Percentiles rank a stretch among this genome's conserved stretches.
Evolutionary conservation across 2,797 vertebrate genomes (phyloP).

Genomic region (Heteromormyrus szaboi): DNA sequence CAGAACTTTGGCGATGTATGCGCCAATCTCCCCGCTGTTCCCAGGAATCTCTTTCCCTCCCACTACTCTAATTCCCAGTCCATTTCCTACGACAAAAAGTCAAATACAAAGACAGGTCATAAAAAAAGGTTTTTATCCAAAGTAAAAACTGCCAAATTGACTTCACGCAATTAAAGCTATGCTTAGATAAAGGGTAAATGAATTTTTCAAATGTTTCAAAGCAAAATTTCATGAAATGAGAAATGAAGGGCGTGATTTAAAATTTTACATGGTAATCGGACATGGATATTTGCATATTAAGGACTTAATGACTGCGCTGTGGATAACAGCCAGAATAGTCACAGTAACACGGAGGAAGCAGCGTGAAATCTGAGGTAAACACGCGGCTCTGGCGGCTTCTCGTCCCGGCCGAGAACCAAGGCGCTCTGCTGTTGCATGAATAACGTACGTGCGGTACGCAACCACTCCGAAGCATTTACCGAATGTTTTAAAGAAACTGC

Average conservation of each 20-base stretch:
- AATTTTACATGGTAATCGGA: slow-evolving; percentile 40
- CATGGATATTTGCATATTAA: slow-evolving; percentile 50
- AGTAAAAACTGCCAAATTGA: not conserved
- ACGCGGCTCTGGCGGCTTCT: not conserved
- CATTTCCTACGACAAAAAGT: slow-evolving; percentile 58
- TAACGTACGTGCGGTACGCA: not conserved
- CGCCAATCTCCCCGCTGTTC: slow-evolving; percentile 83
- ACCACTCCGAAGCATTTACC: not conserved
- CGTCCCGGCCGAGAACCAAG: not conserved
- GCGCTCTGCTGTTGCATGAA: no score
- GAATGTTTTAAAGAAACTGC: not conserved
- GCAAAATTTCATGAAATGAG: slow-evolving; percentile 3
- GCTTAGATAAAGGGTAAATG: not conserved
- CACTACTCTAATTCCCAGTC: slow-evolving; percentile 85
- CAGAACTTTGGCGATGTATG: slow-evolving; percentile 92
- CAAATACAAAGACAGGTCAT: not conserved
- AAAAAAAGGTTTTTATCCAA: not conserved
- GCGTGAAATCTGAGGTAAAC: not conserved
- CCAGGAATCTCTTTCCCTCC: slow-evolving; percentile 96
- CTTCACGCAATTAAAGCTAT: not conserved
- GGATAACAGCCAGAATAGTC: slow-evolving; percentile 48
- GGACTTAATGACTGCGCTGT: slow-evolving; percentile 48
- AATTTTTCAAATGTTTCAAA: not conserved
- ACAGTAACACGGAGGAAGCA: slow-evolving; percentile 46
- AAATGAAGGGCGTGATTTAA: not conserved